A percentile compares a stretch with the other conserved stretches of the same genome.
These are phyloP conservation scores for Morelia viridis DNA, from an alignment of 2,797 vertebrate species.

Conservation along the genomic window DNA sequence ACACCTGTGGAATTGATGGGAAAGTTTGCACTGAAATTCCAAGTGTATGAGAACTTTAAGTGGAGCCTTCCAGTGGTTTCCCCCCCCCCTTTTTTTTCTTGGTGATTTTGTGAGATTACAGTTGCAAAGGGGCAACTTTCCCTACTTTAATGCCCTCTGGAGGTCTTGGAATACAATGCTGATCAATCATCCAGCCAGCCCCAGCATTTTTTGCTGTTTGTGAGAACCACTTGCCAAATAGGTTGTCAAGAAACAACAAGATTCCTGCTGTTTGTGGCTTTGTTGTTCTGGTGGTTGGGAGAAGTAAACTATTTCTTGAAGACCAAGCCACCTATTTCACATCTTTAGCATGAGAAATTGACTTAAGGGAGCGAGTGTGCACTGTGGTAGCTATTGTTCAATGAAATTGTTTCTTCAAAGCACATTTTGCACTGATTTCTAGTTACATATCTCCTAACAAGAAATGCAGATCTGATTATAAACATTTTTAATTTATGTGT, in stretches of 20 bases:
- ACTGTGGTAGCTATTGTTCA: not conserved
- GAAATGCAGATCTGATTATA: not conserved
- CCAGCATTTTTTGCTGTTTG: not conserved
- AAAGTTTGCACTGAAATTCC: conserved; percentile 42
- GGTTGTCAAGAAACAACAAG: too few relatives aligned
- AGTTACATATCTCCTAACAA: not conserved
- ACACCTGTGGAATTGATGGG: conserved; percentile 62
- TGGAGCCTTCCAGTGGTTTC: not conserved
- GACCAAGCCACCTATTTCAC: not conserved
- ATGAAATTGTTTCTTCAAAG: not conserved
- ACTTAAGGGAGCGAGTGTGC: not conserved
- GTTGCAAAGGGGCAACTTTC: not conserved
- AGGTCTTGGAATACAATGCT: not conserved
- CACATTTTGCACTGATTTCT: not conserved
- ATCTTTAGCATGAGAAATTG: not conserved
- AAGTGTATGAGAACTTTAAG: not conserved
- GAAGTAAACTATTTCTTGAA: not conserved
- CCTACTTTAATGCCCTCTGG: not conserved
- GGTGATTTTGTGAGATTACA: too few relatives aligned
- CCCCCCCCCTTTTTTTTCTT: too few relatives aligned
- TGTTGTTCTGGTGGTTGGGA: not conserved
- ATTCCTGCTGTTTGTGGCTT: not conserved
- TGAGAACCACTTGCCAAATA: not conserved
- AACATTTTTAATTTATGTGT: not conserved
- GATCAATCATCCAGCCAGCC: not conserved